phyloP scores from a whole-genome alignment of 1,140 invertebrate species.

The Zaprionus kolodkinae region DNA sequence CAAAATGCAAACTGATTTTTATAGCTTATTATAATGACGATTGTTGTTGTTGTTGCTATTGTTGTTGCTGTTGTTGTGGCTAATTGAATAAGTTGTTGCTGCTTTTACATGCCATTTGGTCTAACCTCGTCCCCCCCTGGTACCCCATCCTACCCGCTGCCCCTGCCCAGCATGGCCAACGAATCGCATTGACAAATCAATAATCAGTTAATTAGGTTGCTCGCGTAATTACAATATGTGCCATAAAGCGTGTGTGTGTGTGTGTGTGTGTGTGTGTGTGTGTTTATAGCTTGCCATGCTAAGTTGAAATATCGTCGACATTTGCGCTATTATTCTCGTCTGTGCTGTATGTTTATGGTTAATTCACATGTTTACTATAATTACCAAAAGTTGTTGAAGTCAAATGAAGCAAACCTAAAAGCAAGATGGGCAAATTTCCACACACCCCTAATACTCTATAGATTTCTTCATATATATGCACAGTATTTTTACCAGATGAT shows the following conservation, averaged over 20 bases:
- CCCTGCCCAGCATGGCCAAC: neutral
- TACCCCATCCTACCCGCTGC: neutral
- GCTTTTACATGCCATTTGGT: slow-evolving; percentile 22
- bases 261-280: neutral
- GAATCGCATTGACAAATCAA: slow-evolving; percentile 50
- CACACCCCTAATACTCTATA: neutral
- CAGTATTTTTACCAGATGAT: too few species aligned
- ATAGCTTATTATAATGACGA: slow-evolving; percentile 44
- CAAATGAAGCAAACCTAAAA: neutral
- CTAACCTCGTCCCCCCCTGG: neutral
- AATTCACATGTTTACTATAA: neutral
- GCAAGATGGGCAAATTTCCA: neutral
- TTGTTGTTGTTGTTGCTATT: slow-evolving; percentile 18
- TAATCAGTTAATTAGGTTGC: slow-evolving; percentile 10
- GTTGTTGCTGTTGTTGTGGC: slow-evolving; percentile 54
- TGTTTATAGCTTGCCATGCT: neutral
- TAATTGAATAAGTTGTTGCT: slow-evolving; percentile 69
- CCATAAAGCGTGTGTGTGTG: neutral
- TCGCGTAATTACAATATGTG: neutral
- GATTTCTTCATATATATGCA: neutral
- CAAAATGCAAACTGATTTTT: slow-evolving; percentile 49
- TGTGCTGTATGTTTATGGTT: neutral
- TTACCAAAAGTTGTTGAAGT: neutral
- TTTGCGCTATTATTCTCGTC: neutral
- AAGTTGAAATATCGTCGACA: neutral